Evolutionary conservation across 2,888 invertebrate genomes (phyloP).

Genomic region (Vesta saturnalis): DNA sequence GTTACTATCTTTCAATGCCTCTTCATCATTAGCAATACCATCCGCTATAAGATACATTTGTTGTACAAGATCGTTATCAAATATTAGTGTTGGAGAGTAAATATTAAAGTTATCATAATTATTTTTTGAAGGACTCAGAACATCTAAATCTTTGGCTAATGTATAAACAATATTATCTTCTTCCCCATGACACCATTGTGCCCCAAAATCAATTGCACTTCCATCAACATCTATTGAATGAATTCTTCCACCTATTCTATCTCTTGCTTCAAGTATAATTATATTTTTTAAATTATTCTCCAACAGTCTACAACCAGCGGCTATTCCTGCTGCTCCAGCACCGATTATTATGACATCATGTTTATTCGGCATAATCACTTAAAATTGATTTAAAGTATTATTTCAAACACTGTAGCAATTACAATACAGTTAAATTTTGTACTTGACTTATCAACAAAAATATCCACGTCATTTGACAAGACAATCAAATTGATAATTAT

Average conservation of each 20-base stretch:
- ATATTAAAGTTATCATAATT: slow-evolving; percentile 51
- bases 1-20: slow-evolving; percentile 40
- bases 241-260: slow-evolving; percentile 58
- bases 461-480: too few relatives aligned
- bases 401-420: background rate
- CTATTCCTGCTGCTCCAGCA: slow-evolving; percentile 68
- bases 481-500: too few relatives aligned
- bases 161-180: slow-evolving; percentile 57
- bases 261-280: slow-evolving; percentile 61
- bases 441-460: too few relatives aligned
- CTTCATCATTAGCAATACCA: slow-evolving; percentile 48
- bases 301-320: slow-evolving; percentile 64
- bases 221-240: slow-evolving; percentile 44
- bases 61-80: slow-evolving; percentile 52
- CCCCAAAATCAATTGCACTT: slow-evolving; percentile 53
- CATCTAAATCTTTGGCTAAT: slow-evolving; percentile 52
- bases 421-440: background rate
- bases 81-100: slow-evolving; percentile 48
- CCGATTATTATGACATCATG: slow-evolving; percentile 66
- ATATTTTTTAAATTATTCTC: slow-evolving; percentile 64
- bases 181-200: slow-evolving; percentile 61
- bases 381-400: background rate
- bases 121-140: slow-evolving; percentile 60
- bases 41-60: slow-evolving; percentile 46
- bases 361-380: slow-evolving; percentile 17